Conservation (phyloP, 2,888 invertebrate species). For the Diaperis boleti region DNA sequence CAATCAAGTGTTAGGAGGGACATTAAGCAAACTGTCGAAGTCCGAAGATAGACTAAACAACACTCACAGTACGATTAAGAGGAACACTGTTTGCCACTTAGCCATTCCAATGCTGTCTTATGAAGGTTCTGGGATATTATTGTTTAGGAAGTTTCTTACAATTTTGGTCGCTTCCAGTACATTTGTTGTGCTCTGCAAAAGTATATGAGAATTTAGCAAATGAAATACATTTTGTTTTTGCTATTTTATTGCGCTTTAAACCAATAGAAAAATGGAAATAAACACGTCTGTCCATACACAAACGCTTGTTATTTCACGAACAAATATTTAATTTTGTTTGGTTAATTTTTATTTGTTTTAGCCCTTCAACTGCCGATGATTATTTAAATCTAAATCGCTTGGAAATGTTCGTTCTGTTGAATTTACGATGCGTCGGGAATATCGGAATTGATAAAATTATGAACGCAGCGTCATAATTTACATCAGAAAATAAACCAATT, state of each 20-base stretch:
- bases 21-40: constrained; percentile 32
- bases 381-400: neutral
- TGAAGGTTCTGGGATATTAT: neutral
- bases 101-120: constrained; percentile 42
- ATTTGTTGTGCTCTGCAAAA: no score
- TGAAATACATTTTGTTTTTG: no score
- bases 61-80: constrained; percentile 37
- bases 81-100: constrained; percentile 56
- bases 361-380: neutral
- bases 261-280: no score
- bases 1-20: constrained; percentile 24
- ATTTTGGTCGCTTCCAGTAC: neutral
- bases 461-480: constrained; percentile 17
- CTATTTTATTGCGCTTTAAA: no score
- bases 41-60: constrained; percentile 12
- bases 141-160: neutral
- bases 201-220: no score
- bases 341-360: neutral
- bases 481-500: constrained; percentile 22
- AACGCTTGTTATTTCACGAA: neutral
- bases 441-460: constrained; percentile 24
- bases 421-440: constrained; percentile 12
- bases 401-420: neutral
- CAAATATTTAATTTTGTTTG: neutral
- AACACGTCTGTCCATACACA: no score